Evolutionary conservation across 2,113 vertebrate species (phyloP), one percentile per base, ranked within the genome.

Genomic region (Cheilinus undulatus): DNA sequence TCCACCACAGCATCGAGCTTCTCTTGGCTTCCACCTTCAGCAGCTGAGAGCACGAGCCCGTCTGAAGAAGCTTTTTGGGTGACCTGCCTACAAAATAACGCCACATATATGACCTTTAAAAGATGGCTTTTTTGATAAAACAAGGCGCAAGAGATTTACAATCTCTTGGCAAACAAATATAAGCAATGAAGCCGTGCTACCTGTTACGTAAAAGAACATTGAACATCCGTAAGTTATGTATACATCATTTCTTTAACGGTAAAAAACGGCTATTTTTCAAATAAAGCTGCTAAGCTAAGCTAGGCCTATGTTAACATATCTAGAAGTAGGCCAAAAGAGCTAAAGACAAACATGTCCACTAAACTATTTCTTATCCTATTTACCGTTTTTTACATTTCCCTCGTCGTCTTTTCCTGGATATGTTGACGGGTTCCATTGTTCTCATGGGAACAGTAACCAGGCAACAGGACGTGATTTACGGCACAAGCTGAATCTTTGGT

Each of bases 341-440:
- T 40, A 12, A 11, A 65, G 6, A 28, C 20, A 10, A 26, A 11
- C 14, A 0, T 0, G 14, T 8, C 8, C 14, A 5, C 13, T 50
- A 2, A 19, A 26, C 12, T 32, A 22, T 23, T 19, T 0, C 24
- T 43, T 3, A 38, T 2, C 12, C 32, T 38, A 34, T 63, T 82
- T 80, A 84, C 84, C 73, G 0, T 0, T 38, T 71, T 81, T 83
- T 81, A 36, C 56, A 15, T 64, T n/a, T 56, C 9, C 28, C 30
- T 0, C 43, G 51, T 77, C 52, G 62, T 54, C 26, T 14, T 49
- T 66, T 77, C 9, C 26, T 49, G 23, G 45, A 1, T 80, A 62
- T 89, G 80, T 85, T 88, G 65, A 53, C 48, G 0, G n/a, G 5
- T 28, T 82, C 76, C 84, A 81, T 85, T 22, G 73, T 87, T 74